Base-by-base conservation (phyloP, 2,888 invertebrate genomes). In the Seladonia tumulorum region DNA sequence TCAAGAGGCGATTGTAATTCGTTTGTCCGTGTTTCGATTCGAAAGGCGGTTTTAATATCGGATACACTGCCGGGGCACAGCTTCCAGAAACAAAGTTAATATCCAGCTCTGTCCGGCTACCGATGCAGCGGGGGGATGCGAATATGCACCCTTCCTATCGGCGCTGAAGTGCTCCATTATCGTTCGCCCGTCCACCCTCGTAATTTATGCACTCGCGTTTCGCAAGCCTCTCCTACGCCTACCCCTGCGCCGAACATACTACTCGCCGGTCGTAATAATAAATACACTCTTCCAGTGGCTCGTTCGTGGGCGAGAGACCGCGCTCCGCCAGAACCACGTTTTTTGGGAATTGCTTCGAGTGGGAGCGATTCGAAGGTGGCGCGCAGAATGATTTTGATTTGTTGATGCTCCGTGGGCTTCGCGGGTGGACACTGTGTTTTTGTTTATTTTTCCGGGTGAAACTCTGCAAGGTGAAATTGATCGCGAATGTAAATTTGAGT, bases 91-190 rank as follows among this genome's bases (percentile, higher is more conserved):
- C 68, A 73, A 66, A 77, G 66, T 73, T 81, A 72, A 63, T 81
- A 76, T 76, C 81, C 70, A 57, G 79, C 72, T n/a, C n/a, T 79
- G 79, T 70, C 70, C 60, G 63, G 63, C 49, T 47, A 42, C 25
- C 77, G 71, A 47, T 47, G 71, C 76, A 45, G n/a, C 47, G 47
- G 72, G 45, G 45, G 16, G 76, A 70, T 76, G 42, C 72, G 81
- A 77, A 77, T 66, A 77, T 72, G 76, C 74, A 47, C 71, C 66
- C 74, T 45, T 73, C 70, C 68, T 78, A 82, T 82, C 82, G 78
- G 25, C 81, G 35, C 73, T 49, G 72, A 79, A 82, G 82, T 79
- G 79, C 70, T 82, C 82, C 82, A 79, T 75, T 82, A 82, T 82
- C 79, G 79, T 75, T 79, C 71, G 75, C 63, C 75, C 75, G 79